These are phyloP conservation scores for Corydoras sp. DNA, from an alignment of 2,113 vertebrate species.

Conservation along the genomic window DNA sequence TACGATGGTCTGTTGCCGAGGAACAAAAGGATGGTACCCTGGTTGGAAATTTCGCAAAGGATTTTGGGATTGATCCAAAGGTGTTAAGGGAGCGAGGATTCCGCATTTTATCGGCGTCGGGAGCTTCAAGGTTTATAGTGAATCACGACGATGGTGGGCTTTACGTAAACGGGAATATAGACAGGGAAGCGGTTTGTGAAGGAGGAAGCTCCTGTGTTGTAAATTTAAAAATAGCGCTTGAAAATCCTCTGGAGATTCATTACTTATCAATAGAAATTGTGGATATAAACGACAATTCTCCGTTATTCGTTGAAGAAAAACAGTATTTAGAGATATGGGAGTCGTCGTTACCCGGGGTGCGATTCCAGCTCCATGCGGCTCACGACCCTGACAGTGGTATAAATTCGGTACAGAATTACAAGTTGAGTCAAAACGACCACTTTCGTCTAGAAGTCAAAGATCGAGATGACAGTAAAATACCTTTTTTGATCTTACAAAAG, in stretches of 20 bases:
- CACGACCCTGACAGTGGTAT: constrained; percentile 45
- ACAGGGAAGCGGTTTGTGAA: constrained; percentile 62
- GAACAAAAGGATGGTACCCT: constrained; percentile 53
- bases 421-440: constrained; percentile 44
- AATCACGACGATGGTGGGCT: constrained; percentile 56
- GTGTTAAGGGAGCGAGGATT: constrained; percentile 47
- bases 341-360: constrained; percentile 34
- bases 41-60: constrained; percentile 59
- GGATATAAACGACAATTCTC: constrained; percentile 61
- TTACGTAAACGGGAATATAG: constrained; percentile 54
- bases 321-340: constrained; percentile 45
- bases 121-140: constrained; percentile 53
- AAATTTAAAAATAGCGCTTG: constrained; percentile 60
- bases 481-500: constrained; percentile 46
- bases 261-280: constrained; percentile 55
- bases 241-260: constrained; percentile 64
- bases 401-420: constrained; percentile 46
- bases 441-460: constrained; percentile 48
- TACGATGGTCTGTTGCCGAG: constrained; percentile 60
- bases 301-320: constrained; percentile 38
- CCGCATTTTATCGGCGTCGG: constrained; percentile 55
- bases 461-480: constrained; percentile 44
- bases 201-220: constrained; percentile 48
- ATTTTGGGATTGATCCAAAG: constrained; percentile 58
- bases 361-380: constrained; percentile 47